phyloP scores from a whole-genome alignment of 2,797 vertebrate species.

The Galago senegalensis region DNA sequence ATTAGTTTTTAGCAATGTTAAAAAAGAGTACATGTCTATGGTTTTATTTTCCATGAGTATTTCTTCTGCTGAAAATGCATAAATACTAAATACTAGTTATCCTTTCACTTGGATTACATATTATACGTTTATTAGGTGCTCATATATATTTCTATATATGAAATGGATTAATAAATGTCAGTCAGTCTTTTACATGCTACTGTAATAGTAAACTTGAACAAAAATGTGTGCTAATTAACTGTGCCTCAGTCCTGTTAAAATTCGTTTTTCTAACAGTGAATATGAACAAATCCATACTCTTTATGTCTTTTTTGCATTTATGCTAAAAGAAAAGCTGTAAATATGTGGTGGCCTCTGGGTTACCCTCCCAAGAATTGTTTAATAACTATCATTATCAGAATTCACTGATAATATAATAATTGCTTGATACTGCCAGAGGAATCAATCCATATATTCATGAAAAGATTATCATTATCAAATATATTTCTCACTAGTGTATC shows the following conservation, averaged over 20 bases:
- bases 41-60: background rate
- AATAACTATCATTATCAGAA: background rate
- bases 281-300: background rate
- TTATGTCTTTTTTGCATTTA: background rate
- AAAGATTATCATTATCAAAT: background rate
- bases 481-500: background rate
- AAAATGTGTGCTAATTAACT: background rate
- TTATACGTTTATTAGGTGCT: no score
- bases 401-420: background rate
- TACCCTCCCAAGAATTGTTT: background rate
- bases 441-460: background rate
- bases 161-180: background rate
- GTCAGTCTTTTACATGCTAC: background rate
- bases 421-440: background rate
- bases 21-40: background rate
- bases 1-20: background rate
- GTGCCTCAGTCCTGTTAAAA: background rate
- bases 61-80: conserved; percentile 24
- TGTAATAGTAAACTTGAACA: background rate
- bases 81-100: background rate
- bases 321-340: background rate
- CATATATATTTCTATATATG: no score
- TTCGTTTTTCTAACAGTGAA: background rate
- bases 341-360: background rate
- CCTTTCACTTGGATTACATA: background rate